Percentiles rank a stretch among this genome's conserved stretches.
These are phyloP conservation scores for Oncopodura yosiiana DNA, from an alignment of 1,140 invertebrate genomes.

Conservation along the genomic window DNA sequence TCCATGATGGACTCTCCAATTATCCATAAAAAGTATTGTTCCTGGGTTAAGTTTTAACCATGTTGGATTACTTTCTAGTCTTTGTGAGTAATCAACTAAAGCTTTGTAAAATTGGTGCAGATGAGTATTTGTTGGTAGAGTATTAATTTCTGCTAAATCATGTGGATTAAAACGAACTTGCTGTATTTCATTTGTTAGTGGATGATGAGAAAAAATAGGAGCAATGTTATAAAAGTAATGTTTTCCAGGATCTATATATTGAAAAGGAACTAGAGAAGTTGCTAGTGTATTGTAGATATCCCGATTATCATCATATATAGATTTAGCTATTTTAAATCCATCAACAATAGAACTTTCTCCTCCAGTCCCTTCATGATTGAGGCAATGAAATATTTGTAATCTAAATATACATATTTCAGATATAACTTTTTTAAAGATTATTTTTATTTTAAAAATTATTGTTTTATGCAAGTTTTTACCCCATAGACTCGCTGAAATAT, in stretches of 20 bases:
- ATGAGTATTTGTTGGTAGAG: conserved; percentile 41
- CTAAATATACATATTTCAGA: neutral
- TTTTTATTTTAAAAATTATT: neutral
- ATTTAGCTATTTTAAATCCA: conserved; percentile 49
- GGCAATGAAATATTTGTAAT: conserved; percentile 53
- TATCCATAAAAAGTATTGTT: conserved; percentile 59
- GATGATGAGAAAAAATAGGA: conserved; percentile 47
- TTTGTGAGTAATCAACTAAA: conserved; percentile 45
- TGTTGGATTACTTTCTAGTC: conserved; percentile 43
- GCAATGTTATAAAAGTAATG: conserved; percentile 44
- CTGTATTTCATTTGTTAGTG: conserved; percentile 42
- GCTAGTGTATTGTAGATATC: conserved; percentile 49
- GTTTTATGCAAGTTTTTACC: conserved; percentile 12
- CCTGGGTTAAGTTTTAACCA: conserved; percentile 53
- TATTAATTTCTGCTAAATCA: conserved; percentile 52
- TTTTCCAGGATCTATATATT: conserved; percentile 52
- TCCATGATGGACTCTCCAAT: conserved; percentile 64
- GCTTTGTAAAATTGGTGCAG: conserved; percentile 53
- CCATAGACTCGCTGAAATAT: conserved; percentile 31
- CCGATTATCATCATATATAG: conserved; percentile 45
- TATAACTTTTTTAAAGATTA: neutral
- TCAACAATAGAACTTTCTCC: conserved; percentile 55
- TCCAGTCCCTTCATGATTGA: conserved; percentile 50
- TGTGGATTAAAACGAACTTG: conserved; percentile 56
- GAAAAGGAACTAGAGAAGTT: conserved; percentile 47